Percentiles rank a stretch among this genome's conserved stretches.
Conservation (phyloP, 2,797 vertebrate species). For the Odontamblyopus rebecca region DNA sequence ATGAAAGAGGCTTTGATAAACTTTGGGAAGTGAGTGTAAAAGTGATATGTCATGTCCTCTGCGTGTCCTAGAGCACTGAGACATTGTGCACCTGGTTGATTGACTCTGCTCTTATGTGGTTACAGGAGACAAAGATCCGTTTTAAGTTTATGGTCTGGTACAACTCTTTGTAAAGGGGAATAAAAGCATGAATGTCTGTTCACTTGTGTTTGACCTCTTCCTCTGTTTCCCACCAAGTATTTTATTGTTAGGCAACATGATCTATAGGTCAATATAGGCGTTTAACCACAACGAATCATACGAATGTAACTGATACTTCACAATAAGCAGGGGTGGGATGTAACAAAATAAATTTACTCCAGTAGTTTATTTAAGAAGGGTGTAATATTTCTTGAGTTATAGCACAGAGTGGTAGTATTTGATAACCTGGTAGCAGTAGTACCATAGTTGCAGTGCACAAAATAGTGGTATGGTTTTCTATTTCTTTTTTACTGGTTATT, state of each 20-base stretch:
- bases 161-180: slow-evolving; percentile 54
- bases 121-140: slow-evolving; percentile 46
- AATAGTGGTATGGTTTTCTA: not conserved
- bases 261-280: slow-evolving; percentile 16
- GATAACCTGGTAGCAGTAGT: not conserved
- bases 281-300: slow-evolving; percentile 16
- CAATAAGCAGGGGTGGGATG: not conserved
- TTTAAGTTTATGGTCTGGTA: slow-evolving; percentile 38
- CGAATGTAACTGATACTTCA: not conserved
- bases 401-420: not conserved
- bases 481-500: not conserved
- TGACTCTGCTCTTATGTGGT: slow-evolving; percentile 24
- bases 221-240: slow-evolving; percentile 30
- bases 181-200: slow-evolving; percentile 47
- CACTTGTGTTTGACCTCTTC: slow-evolving; percentile 35
- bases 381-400: not conserved
- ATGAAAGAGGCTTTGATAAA: slow-evolving; percentile 21
- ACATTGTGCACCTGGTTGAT: slow-evolving; percentile 14
- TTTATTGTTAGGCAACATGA: slow-evolving; percentile 26
- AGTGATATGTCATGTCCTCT: not conserved
- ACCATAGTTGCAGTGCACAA: not conserved
- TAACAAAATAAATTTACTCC: not conserved
- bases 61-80: slow-evolving; percentile 4
- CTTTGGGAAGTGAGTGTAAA: slow-evolving; percentile 7
- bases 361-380: not conserved